Evolutionary conservation across 2,113 vertebrate genomes (phyloP), one percentile per base, ranked within the genome.

Genomic region (Cavia porcellus): DNA sequence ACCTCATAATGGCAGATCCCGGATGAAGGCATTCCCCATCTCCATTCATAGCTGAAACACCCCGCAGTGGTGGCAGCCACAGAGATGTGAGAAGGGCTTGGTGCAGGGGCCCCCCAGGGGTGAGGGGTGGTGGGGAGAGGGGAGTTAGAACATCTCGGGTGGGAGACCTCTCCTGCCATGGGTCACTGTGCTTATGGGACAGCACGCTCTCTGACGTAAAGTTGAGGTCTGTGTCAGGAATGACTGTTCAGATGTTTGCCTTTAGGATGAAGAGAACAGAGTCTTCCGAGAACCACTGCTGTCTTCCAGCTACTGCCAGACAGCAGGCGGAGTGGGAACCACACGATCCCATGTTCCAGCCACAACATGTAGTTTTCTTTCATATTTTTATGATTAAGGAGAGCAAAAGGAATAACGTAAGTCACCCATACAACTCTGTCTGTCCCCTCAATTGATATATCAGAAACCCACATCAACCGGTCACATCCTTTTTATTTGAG

Each of bases 401-500:
- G 75, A 92, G 70, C 47, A 79, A 92, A 84, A 42, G 50, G 75
- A 90, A 25, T 55, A 64, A 47, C 57, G 83, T 55, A 52, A 35
- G 87, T 75, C 59, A 57, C 57, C 75, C 64, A 42, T 32, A 72
- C 55, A 84, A 61, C 86, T 75, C 82, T 91, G 22, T 62, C 57
- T 80, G 38, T 96, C 89, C 92, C 91, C 24, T 32, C n/a, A 96
- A 85, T 7, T 77, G 90, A 92, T 94, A 80, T 38, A 42, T 90
- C 90, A 66, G 2, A 95, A 75, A 62, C 32, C 74, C 81, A 24
- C 87, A 95, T 70, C 61, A 95, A 70, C 47, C 55, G 92, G 94
- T 96, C 96, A 83, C 55, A 94, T 68, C 32, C 59, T 86, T 97
- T 98, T 90, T 64, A 75, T 86, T 82, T 94, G 92, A 96, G 45